Base-by-base conservation (phyloP, 2,797 vertebrate species). In the Tragopan temminckii region DNA sequence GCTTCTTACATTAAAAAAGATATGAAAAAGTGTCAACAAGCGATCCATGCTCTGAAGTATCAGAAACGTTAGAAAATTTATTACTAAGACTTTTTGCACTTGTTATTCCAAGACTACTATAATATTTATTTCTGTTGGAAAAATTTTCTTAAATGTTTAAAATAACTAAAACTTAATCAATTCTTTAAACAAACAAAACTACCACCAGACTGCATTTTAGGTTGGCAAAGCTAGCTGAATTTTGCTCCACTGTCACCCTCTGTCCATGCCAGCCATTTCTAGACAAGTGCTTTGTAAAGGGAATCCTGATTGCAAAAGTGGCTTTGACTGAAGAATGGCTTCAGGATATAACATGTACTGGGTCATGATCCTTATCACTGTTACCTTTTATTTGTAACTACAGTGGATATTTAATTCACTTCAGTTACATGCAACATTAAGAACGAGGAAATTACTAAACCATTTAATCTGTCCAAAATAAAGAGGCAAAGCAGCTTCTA, bases 401-500 rank as follows among this genome's bases (percentile, higher is more conserved):
- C 46, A 72, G 48, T 38, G 89, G 63, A 52, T 79, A 81, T 91
- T 92, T 93, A 94, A 95, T 93, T 90, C 84, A 89, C 58, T 90
- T 92, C 63, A 81, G 92, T 94, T 96, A 84, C 17, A 91, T 16
- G 79, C 86, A 94, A 92, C 82, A 76, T 94, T 88, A 91, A 94
- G 79, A 94, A 81, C 13, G 55, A 92, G 71, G 58, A 93, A 87
- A 94, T 3, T 69, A 74, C 62, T 0, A 2, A 91, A 84, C 62
- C 88, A 92, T 92, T 95, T 95, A 85, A 95, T 94, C 59, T 94
- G 48, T 71, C 27, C 89, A 72, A 92, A 95, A 93, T 89, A 92
- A 80, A 87, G 79, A 92, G 40, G 58, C 66, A 90, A 93, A 94
- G 74, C n/a, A 86, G 69, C 76, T 89, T 92, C 52, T 76, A 88